phyloP scores from a whole-genome alignment of 2,888 invertebrate species.

The Torymus texanus region DNA sequence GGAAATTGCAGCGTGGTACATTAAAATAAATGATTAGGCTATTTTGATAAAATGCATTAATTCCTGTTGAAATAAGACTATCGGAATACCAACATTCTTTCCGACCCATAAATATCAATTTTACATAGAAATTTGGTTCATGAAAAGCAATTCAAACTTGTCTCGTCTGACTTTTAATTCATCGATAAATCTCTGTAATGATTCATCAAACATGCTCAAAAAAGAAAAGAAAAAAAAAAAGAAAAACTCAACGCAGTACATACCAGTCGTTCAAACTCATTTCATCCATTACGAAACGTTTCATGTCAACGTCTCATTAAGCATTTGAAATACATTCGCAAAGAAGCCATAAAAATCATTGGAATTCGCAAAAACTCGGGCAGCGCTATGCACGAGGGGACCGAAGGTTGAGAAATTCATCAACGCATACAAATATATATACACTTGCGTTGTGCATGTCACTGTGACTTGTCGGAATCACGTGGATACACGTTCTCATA shows the following conservation, averaged over 20 bases:
- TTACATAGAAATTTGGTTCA: not conserved
- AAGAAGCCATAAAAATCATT: not conserved
- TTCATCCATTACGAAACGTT: not conserved
- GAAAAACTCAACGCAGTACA: no score
- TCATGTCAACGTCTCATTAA: not conserved
- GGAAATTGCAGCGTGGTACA: not conserved
- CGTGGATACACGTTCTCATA: not conserved
- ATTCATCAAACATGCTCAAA: conserved; percentile 5
- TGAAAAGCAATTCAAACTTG: conserved; percentile 18
- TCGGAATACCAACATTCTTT: no score
- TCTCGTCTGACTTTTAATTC: conserved; percentile 14
- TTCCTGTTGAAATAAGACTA: no score
- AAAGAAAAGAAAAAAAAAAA: not conserved
- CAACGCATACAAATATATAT: not conserved
- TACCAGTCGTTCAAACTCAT: not conserved
- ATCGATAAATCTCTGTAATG: conserved; percentile 9
- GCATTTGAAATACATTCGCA: not conserved
- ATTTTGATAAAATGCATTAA: conserved; percentile 5
- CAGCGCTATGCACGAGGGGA: conserved; percentile 4
- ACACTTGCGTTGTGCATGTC: conserved; percentile 11
- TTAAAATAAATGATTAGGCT: not conserved
- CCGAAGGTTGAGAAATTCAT: not conserved
- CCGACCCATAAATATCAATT: no score
- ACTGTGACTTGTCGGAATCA: conserved; percentile 17
- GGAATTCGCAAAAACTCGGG: conserved; percentile 3